phyloP scores from a whole-genome alignment of 2,888 invertebrate genomes.

The Conus canariensis region DNA sequence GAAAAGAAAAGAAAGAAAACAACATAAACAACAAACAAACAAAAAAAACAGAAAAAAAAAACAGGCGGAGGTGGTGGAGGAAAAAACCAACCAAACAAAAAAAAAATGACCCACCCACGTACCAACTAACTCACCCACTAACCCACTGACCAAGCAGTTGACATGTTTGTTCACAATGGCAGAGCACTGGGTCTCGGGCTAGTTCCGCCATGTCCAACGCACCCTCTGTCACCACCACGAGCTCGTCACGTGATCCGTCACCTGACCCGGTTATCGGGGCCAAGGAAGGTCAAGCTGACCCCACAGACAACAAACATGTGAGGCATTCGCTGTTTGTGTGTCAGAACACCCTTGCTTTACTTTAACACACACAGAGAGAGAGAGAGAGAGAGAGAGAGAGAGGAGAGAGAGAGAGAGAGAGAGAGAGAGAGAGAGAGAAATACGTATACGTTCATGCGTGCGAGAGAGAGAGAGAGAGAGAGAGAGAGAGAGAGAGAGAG shows the following conservation, averaged over 20 bases:
- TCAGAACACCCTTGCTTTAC: too few relatives aligned
- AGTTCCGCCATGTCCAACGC: conserved; percentile 25
- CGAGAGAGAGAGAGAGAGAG: too few relatives aligned
- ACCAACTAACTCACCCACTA: too few relatives aligned
- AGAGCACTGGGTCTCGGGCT: conserved; percentile 1
- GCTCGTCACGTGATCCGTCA: conserved; percentile 1
- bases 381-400: too few relatives aligned
- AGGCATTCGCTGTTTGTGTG: background rate
- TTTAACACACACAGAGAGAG: too few relatives aligned
- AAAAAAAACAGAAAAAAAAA: background rate
- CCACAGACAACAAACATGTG: background rate
- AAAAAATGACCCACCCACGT: too few relatives aligned
- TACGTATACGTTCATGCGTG: too few relatives aligned
- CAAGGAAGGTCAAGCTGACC: background rate
- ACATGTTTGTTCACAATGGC: background rate
- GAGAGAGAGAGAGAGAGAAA: too few relatives aligned
- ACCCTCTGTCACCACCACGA: background rate
- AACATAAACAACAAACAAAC: background rate
- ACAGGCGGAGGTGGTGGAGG: background rate
- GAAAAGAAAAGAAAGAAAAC: background rate
- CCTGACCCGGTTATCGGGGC: background rate
- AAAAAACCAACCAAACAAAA: too few relatives aligned
- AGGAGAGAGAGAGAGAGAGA: too few relatives aligned
- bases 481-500: too few relatives aligned
- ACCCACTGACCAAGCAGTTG: too few relatives aligned